Base-by-base conservation (phyloP, 2,113 vertebrate genomes). In the Calidris pygmaea region DNA sequence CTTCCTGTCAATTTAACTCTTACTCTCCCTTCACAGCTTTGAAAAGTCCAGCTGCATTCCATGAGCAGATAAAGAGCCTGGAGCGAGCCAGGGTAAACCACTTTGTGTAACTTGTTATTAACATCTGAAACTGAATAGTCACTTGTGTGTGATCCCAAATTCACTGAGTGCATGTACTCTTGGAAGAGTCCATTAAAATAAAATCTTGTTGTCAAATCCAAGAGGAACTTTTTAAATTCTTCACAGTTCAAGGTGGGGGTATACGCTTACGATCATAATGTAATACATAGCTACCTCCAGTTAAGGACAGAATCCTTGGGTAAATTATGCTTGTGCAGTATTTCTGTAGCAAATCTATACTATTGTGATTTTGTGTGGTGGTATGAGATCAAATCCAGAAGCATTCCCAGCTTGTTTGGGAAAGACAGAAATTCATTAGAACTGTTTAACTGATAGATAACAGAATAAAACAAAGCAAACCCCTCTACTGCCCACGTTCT, bases 11-110 rank as follows among this genome's bases (percentile, higher is more conserved):
- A 2, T 72, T 71, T 97, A 97, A 98, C 41, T 73, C 90, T 97
- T 94, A 29, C 73, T 96, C 90, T 97, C 85, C 32, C 63, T 90
- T 95, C 79, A 86, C 98, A 99, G 99, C 99, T 90, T 98, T 99
- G 98, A 99, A 99, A 98, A 99, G 98, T 90, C 99, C 99, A 87
- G 99, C 98, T 89, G 98, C 98, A 96, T 99, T 99, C 98, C 99
- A 99, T 79, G 99, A 99, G 95, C 99, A 99, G 98, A 99, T 99
- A 78, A 99, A 99, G 98, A 99, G 98, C 97, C 98, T 99, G 98
- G 99, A 99, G 97, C 98, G 99, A 98, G 99, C 99, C 95, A 98
- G 99, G 98, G 99, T 99, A 98, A 99, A 98, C 43, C 17, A 60
- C 73, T 94, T 76, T 41, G 32, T 89, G 78, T 79, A 48, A 89